Evolutionary conservation across 2,797 vertebrate genomes (phyloP), one percentile per base, ranked within the genome.

Genomic region (Acrocephalus scirpaceus): DNA sequence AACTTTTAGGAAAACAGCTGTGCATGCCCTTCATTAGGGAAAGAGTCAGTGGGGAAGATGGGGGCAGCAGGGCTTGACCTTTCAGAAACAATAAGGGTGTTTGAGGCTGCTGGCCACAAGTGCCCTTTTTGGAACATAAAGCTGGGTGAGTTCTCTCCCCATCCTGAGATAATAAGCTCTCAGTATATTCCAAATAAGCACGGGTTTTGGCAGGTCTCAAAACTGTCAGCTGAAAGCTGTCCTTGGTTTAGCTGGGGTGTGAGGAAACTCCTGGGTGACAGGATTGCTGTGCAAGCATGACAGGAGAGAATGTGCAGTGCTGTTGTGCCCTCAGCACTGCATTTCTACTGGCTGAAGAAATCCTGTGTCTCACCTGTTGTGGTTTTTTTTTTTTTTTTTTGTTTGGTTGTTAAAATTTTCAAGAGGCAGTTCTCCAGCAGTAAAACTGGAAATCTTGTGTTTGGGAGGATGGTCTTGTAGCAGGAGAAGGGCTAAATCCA

Each of bases 201-300:
- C 7, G 34, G 19, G 4, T 29, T 69, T 70, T 64, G 76, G 21
- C 19, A 53, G 48, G 27, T 27, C 38, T 77, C 30, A 74, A 40
- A 36, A 11, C 25, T 38, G 15, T 21, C n/a, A 60, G 23, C 83
- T 78, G 53, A 54, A 88, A 86, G 38, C 23, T 2, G 27, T 13
- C 70, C 69, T 81, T 60, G 7, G 22, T 61, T 65, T 23, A 66
- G 17, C n/a, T 7, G 8, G 25, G 27, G 10, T 54, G 42, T 45
- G 23, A 76, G 34, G 38, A n/a, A 88, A 13, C 38, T 88, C 17
- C 15, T 60, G 32, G 25, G 44, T 81, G 54, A 19, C 15, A 40
- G 51, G 8, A 50, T 16, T 7, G 13, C 7, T 40, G 9, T 72
- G 58, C 40, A 36, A 53, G 27, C 0, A 0, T 70, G 20, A 19